A percentile compares a stretch with the other conserved stretches of the same genome.
Conservation (phyloP, 2,888 invertebrate genomes). For the Polydrusus pterygomalis region DNA sequence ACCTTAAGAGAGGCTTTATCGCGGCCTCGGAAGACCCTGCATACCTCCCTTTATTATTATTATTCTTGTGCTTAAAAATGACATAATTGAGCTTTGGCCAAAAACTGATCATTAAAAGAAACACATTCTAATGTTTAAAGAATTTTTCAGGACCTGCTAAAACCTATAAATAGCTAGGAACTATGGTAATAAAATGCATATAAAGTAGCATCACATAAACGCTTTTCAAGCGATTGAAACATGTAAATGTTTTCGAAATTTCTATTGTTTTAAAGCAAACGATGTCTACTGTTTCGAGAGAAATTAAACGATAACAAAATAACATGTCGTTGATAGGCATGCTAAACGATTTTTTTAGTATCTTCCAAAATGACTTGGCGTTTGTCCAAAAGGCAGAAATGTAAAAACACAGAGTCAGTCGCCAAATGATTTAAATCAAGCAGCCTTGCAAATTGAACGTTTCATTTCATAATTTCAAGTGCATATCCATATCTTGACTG, state of each 20-base stretch:
- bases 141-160: not conserved
- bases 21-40: too few species aligned
- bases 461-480: slow-evolving; percentile 21
- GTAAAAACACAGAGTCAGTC: slow-evolving; percentile 25
- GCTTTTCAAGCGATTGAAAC: slow-evolving; percentile 2
- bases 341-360: slow-evolving; percentile 25
- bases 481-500: slow-evolving; percentile 5
- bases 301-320: slow-evolving; percentile 8
- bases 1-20: too few species aligned
- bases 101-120: too few species aligned
- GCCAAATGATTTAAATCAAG: slow-evolving; percentile 23
- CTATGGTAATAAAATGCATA: not conserved
- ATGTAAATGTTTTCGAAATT: not conserved
- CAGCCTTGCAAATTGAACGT: not conserved
- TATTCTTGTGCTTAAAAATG: too few species aligned
- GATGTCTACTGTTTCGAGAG: not conserved
- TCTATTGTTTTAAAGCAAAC: slow-evolving; percentile 14
- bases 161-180: not conserved
- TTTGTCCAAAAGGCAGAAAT: slow-evolving; percentile 20
- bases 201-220: not conserved
- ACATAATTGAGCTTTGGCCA: too few species aligned
- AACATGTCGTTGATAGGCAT: slow-evolving; percentile 12
- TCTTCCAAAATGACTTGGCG: slow-evolving; percentile 34
- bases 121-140: too few species aligned
- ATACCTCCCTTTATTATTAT: too few species aligned